Conservation (phyloP, 2,797 vertebrate species). For the Ispidina picta region DNA sequence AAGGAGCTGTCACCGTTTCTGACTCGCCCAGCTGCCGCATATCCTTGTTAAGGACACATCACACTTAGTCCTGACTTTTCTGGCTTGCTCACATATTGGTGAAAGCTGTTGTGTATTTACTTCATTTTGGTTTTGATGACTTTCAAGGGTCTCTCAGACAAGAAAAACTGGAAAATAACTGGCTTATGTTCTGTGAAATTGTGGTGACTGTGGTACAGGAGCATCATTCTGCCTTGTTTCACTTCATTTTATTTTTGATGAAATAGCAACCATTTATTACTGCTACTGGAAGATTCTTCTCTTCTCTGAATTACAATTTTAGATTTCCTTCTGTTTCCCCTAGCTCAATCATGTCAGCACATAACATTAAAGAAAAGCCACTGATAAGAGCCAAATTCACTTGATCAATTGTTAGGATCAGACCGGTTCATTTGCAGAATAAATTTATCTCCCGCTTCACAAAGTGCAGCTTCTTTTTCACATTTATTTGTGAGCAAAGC, state of each 20-base stretch:
- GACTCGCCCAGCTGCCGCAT: background rate
- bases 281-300: background rate
- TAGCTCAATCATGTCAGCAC: background rate
- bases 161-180: background rate
- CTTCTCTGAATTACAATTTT: background rate
- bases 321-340: background rate
- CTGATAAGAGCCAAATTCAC: background rate
- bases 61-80: background rate
- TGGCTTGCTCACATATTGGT: background rate
- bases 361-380: background rate
- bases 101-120: background rate
- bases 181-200: background rate
- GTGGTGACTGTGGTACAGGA: background rate
- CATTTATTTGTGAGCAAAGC: background rate
- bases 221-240: background rate
- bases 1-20: background rate
- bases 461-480: background rate
- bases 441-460: background rate
- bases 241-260: background rate
- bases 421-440: background rate
- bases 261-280: background rate
- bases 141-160: background rate
- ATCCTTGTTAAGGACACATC: background rate
- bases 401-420: background rate
- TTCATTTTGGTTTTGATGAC: background rate